A percentile compares a stretch with the other conserved stretches of the same genome.
phyloP scores from a whole-genome alignment of 1,140 invertebrate species.

The Sipha flava region DNA sequence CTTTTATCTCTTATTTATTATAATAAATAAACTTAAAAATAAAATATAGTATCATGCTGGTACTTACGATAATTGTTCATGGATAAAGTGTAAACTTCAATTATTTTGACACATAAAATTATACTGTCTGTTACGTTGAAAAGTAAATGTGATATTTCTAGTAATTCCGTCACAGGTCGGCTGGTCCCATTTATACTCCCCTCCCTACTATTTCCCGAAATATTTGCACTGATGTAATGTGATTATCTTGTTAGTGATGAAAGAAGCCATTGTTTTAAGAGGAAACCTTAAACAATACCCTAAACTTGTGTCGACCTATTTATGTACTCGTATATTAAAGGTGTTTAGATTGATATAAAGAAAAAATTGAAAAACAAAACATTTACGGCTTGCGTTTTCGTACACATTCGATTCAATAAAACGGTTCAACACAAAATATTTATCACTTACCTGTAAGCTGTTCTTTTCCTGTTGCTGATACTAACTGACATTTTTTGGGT shows the following conservation, averaged over 20 bases:
- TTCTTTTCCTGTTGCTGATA: not conserved
- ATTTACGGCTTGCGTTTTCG: not conserved
- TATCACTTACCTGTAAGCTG: conserved; percentile 2
- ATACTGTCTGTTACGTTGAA: not conserved
- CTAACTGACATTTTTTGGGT: not conserved
- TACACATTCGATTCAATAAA: not conserved
- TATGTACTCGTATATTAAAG: not conserved
- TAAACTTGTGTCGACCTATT: conserved; percentile 17
- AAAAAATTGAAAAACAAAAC: not conserved
- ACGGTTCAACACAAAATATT: not conserved
- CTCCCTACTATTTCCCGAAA: not conserved
- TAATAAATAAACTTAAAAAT: not conserved
- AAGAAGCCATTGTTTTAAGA: conserved; percentile 19
- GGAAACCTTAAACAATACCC: conserved; percentile 20
- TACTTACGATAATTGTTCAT: not conserved
- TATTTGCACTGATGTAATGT: not conserved
- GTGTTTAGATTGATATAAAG: not conserved
- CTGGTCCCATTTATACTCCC: not conserved
- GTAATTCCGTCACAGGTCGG: not conserved
- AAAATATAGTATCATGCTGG: not conserved
- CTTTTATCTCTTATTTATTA: not conserved
- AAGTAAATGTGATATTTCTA: conserved; percentile 6
- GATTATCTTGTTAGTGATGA: conserved; percentile 15
- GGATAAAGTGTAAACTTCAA: not conserved
- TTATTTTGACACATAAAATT: not conserved